Evolutionary conservation across 2,888 invertebrate genomes (phyloP).

Genomic region (Agrenia bidenticulata): DNA sequence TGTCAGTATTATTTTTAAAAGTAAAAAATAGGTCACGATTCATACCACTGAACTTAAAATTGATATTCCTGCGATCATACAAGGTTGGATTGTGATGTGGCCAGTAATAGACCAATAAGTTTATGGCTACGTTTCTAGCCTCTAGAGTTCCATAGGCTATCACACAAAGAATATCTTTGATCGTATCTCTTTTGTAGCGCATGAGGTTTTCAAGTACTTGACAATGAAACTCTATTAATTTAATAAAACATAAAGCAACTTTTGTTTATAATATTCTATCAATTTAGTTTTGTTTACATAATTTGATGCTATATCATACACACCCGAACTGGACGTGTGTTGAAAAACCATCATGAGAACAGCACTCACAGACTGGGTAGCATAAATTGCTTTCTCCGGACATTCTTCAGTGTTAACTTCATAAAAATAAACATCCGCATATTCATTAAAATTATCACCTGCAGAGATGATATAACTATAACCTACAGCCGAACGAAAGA

Average conservation of each 20-base stretch:
- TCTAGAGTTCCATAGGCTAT: slow-evolving; percentile 95
- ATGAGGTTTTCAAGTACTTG: slow-evolving; percentile 94
- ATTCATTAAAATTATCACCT: too few relatives aligned
- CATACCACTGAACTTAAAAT: slow-evolving; percentile 81
- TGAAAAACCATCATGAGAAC: slow-evolving; percentile 98
- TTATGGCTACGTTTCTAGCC: slow-evolving; percentile 91
- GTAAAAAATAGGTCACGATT: too few relatives aligned
- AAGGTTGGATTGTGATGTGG: slow-evolving; percentile 93
- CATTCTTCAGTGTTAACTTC: slow-evolving; percentile 47
- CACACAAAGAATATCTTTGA: slow-evolving; percentile 90
- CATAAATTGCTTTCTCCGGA: slow-evolving; percentile 65
- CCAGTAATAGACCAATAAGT: slow-evolving; percentile 98
- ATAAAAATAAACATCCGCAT: too few relatives aligned
- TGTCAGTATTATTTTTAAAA: not conserved
- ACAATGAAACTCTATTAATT: slow-evolving; percentile 84
- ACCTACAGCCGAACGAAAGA: not conserved
- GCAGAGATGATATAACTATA: too few relatives aligned
- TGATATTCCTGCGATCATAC: slow-evolving; percentile 82
- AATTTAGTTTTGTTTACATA: not conserved
- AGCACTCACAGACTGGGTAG: slow-evolving; percentile 83
- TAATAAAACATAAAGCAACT: too few relatives aligned
- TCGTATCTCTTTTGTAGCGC: slow-evolving; percentile 85
- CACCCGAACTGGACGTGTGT: slow-evolving; percentile 88
- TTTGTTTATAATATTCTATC: too few relatives aligned
- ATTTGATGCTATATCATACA: slow-evolving; percentile 45